phyloP scores from a whole-genome alignment of 2,113 vertebrate species.

The Toxotes jaculatrix region DNA sequence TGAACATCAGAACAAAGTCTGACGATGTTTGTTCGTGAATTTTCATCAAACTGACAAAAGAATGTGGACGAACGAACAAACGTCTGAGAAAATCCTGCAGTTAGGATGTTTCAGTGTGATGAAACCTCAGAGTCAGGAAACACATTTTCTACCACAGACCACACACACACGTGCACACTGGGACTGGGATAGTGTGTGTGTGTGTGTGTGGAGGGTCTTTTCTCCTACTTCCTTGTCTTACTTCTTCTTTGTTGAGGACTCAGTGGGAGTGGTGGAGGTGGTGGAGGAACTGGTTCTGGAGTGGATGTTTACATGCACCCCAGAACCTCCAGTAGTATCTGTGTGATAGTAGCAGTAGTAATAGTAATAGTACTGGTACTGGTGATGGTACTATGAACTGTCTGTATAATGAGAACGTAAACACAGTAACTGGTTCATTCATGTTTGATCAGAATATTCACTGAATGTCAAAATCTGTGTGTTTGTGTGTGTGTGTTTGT shows the following conservation, averaged over 20 bases:
- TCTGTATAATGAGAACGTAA: too few species aligned
- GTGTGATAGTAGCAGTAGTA: neutral
- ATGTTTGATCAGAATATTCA: too few species aligned
- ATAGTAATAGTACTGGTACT: neutral
- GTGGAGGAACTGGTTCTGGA: constrained; percentile 37
- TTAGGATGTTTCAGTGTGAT: constrained; percentile 37
- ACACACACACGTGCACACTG: constrained; percentile 40
- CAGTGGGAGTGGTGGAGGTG: constrained; percentile 19
- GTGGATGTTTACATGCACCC: constrained; percentile 16
- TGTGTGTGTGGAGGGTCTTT: constrained; percentile 10
- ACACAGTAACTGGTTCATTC: too few species aligned
- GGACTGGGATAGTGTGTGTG: neutral
- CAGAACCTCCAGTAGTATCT: neutral
- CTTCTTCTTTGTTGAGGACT: constrained; percentile 61
- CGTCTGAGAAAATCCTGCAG: constrained; percentile 36
- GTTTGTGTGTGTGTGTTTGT: too few species aligned
- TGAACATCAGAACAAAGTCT: too few species aligned
- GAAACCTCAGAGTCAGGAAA: constrained; percentile 77
- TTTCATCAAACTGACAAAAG: too few species aligned
- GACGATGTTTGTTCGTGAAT: too few species aligned
- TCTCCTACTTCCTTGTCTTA: constrained; percentile 66
- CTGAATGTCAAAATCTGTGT: too few species aligned
- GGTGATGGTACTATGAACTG: too few species aligned
- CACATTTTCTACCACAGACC: constrained; percentile 77
- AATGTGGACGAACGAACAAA: too few species aligned